Conservation (phyloP, 2,888 invertebrate species). For the Nebria brevicollis region DNA sequence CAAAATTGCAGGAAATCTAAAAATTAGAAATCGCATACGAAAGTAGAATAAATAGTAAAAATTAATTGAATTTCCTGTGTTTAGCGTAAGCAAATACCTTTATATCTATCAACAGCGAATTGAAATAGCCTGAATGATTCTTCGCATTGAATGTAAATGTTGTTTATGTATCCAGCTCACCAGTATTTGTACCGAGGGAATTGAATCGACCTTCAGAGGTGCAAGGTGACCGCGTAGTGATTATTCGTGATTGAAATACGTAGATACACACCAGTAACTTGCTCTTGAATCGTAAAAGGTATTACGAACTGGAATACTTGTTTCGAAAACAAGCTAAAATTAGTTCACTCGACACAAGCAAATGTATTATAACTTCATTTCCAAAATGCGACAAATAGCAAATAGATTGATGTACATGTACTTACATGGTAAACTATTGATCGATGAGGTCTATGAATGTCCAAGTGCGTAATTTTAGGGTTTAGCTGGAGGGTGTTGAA, state of each 20-base stretch:
- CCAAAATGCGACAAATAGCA: too few relatives aligned
- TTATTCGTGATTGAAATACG: not conserved
- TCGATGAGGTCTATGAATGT: not conserved
- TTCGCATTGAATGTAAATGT: not conserved
- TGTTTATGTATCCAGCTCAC: not conserved
- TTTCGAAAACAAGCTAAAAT: not conserved
- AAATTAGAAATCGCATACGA: too few relatives aligned
- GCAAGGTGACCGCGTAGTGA: not conserved
- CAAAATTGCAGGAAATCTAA: too few relatives aligned
- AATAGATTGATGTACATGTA: too few relatives aligned
- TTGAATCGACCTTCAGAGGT: not conserved
- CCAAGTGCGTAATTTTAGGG: not conserved
- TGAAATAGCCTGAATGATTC: not conserved
- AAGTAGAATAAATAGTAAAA: too few relatives aligned
- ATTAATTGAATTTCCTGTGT: too few relatives aligned
- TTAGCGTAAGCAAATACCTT: not conserved
- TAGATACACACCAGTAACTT: not conserved
- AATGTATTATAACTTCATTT: too few relatives aligned
- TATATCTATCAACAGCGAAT: not conserved
- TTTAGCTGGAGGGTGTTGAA: not conserved
- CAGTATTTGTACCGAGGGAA: not conserved
- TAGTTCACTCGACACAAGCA: not conserved
- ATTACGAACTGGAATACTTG: not conserved
- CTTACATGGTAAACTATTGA: not conserved
- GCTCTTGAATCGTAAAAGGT: not conserved